These are phyloP conservation scores for Acronicta psi DNA, from an alignment of 2,888 invertebrate genomes.

Conservation along the genomic window DNA sequence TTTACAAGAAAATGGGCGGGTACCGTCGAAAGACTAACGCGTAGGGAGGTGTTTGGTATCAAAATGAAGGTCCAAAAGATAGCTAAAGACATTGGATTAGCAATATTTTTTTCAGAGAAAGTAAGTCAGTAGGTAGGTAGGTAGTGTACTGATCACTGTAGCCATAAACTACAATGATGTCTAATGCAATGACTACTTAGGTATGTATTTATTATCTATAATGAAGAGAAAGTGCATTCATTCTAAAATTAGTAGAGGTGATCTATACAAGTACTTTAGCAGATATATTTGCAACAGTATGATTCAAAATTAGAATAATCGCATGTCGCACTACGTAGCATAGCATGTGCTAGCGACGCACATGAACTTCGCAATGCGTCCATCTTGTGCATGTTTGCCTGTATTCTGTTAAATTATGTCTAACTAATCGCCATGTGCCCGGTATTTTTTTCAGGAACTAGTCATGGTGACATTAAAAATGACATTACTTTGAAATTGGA, in stretches of 20 bases:
- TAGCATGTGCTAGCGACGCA: slow-evolving; percentile 66
- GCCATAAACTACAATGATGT: no score
- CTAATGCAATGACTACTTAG: slow-evolving; percentile 20
- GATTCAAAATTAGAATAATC: slow-evolving; percentile 79
- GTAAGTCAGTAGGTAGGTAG: no score
- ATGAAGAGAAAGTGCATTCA: slow-evolving; percentile 65
- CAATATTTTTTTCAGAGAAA: no score
- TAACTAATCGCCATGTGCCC: slow-evolving; percentile 11
- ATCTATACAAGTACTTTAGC: slow-evolving; percentile 67
- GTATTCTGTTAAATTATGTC: slow-evolving; percentile 20
- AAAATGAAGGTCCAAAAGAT: neutral
- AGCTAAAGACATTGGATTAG: neutral
- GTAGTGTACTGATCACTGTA: no score
- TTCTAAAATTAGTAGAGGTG: slow-evolving; percentile 76
- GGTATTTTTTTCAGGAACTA: slow-evolving; percentile 15
- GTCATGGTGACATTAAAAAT: slow-evolving; percentile 36
- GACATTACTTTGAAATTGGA: slow-evolving; percentile 54
- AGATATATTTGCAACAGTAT: slow-evolving; percentile 67
- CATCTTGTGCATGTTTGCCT: slow-evolving; percentile 72
- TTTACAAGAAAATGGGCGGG: no score
- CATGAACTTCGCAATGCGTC: slow-evolving; percentile 73
- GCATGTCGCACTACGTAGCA: slow-evolving; percentile 69
- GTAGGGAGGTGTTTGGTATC: no score
- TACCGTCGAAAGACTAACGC: no score
- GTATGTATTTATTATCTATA: slow-evolving; percentile 59